Evolutionary conservation across 1,140 invertebrate species (phyloP).

Genomic region (Nylanderia fulva): DNA sequence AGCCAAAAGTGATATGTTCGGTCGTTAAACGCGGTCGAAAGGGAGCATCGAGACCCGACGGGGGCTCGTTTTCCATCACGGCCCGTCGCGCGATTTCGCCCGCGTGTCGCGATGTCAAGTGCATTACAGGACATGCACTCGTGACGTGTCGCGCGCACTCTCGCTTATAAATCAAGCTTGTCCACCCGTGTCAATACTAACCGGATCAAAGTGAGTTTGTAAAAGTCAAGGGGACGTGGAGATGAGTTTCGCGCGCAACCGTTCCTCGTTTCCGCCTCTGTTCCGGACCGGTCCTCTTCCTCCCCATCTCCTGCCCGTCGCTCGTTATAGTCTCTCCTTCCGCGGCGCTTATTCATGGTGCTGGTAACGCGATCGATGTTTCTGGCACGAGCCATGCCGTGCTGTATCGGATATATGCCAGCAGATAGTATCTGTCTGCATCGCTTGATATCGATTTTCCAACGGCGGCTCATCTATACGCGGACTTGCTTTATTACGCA

Average conservation of each 20-base stretch:
- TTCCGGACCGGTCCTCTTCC: background rate
- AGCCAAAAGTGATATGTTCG: constrained; percentile 49
- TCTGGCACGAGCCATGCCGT: constrained; percentile 54
- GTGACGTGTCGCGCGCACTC: constrained; percentile 60
- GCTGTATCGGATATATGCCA: constrained; percentile 42
- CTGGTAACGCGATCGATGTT: constrained; percentile 59
- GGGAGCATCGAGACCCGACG: constrained; percentile 44
- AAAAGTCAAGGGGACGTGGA: constrained; percentile 55
- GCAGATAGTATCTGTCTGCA: constrained; percentile 56
- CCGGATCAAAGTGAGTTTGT: constrained; percentile 67
- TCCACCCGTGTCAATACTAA: constrained; percentile 60
- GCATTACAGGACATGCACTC: constrained; percentile 60
- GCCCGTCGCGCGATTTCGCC: constrained; percentile 49
- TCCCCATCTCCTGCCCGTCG: constrained; percentile 6
- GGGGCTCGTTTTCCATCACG: constrained; percentile 52
- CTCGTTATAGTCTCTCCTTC: constrained; percentile 69
- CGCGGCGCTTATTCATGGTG: constrained; percentile 52
- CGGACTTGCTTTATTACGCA: constrained; percentile 47
- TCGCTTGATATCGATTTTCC: constrained; percentile 58
- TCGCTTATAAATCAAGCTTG: constrained; percentile 63
- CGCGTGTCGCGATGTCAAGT: constrained; percentile 58
- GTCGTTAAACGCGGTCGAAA: constrained; percentile 54
- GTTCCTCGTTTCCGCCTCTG: constrained; percentile 28
- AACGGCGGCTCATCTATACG: constrained; percentile 32
- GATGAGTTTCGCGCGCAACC: constrained; percentile 37